Base-by-base conservation (phyloP, 2,888 invertebrate species). In the Hydrotaea cyrtoneurina region DNA sequence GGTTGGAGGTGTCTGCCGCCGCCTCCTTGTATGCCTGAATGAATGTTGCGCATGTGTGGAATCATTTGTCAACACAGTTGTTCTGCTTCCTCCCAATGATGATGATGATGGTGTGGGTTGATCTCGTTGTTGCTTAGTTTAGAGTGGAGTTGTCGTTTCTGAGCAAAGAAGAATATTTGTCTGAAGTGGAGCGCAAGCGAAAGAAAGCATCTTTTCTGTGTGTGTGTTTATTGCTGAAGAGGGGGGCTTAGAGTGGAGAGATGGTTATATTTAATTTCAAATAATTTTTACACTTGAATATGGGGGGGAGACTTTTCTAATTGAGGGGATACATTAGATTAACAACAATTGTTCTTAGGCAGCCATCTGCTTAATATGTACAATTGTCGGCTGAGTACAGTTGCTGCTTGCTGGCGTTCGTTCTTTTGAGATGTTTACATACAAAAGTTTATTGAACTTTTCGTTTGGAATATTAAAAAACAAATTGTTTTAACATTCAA, bases 41-140 rank as follows among this genome's bases (percentile, higher is more conserved):
- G 71, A 53, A 71, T 82, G 77, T 69, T 82, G 79, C 77, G 82
- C 82, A 85, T 85, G 85, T 80, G 82, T 71, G 79, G 26, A 85
- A 36, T 55, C 79, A 85, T 85, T 85, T 85, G 85, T 85, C 85
- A 82, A 50, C 85, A 80, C 79, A 79, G 72, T 82, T 85, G 80
- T 75, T 62, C 7, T 2, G 23, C 46, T 62, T 26, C 21, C 21
- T 19, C n/a, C n/a, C n/a, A n/a, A n/a, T n/a, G 15, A 71, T 46
- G 36, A 62, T 81, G 31, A 62, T 81, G 21, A 81, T 84, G 78
- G 69, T 84, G 66, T 84, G 80, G 78, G 72, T 7, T 43, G 43
- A 11, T 43, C 10, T 43, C 11, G 43, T 43, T 50, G 26, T 1
- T 59, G 21, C n/a, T 23, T 26, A 15, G 3, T 59, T 7, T 1